phyloP scores from a whole-genome alignment of 2,888 invertebrate genomes.

The Phoronis australis region DNA sequence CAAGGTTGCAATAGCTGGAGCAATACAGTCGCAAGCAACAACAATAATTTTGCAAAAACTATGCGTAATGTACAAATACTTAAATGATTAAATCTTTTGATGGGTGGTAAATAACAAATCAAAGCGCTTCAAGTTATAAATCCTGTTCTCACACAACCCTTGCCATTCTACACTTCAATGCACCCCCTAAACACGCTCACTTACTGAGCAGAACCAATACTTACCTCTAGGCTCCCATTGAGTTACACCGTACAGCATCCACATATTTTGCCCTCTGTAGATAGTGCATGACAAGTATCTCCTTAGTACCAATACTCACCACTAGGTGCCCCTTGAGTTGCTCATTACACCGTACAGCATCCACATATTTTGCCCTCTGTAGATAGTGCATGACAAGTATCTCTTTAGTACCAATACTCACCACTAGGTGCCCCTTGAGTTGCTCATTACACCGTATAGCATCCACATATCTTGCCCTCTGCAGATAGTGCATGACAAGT shows the following conservation, averaged over 20 bases:
- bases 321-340: slow-evolving; percentile 33
- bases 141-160: not conserved
- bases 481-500: slow-evolving; percentile 66
- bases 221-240: slow-evolving; percentile 32
- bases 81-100: not conserved
- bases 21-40: too few relatives aligned
- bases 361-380: slow-evolving; percentile 55
- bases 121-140: not conserved
- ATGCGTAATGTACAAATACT: too few relatives aligned
- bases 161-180: not conserved
- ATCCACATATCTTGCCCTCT: slow-evolving; percentile 56
- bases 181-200: not conserved
- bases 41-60: too few relatives aligned
- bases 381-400: slow-evolving; percentile 68
- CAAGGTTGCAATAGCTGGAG: too few relatives aligned
- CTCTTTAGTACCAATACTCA: slow-evolving; percentile 52
- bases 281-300: slow-evolving; percentile 68
- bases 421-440: slow-evolving; percentile 34
- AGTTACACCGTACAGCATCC: slow-evolving; percentile 51
- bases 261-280: slow-evolving; percentile 57
- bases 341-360: slow-evolving; percentile 53
- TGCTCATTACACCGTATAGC: slow-evolving; percentile 52
- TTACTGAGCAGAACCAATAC: slow-evolving; percentile 2
- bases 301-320: slow-evolving; percentile 50
- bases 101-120: too few relatives aligned